Evolutionary conservation across 2,113 vertebrate genomes (phyloP).

Genomic region (Lycocorax pyrrhopterus): DNA sequence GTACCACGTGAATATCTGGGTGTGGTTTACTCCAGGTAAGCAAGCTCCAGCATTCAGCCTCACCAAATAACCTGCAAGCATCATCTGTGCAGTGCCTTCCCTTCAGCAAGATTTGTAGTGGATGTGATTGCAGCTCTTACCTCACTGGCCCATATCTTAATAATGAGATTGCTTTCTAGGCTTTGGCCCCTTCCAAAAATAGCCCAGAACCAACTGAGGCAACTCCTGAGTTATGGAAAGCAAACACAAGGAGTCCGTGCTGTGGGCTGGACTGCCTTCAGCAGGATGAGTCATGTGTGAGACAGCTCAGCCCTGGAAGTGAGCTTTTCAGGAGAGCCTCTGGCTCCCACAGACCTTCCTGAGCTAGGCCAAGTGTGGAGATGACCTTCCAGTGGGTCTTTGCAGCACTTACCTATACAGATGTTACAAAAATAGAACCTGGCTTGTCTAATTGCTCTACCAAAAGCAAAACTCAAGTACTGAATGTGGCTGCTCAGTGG

Average conservation of each 20-base stretch:
- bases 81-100: background rate
- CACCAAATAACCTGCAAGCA: background rate
- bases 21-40: background rate
- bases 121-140: background rate
- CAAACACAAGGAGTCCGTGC: background rate
- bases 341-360: background rate
- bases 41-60: background rate
- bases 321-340: background rate
- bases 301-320: background rate
- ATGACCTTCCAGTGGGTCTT: background rate
- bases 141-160: background rate
- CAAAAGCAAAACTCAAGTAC: background rate
- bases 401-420: background rate
- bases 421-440: background rate
- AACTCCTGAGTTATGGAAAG: background rate
- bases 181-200: background rate
- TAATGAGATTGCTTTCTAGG: background rate
- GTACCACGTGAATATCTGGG: background rate
- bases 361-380: background rate
- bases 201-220: background rate
- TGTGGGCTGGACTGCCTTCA: background rate
- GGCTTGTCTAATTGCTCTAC: background rate
- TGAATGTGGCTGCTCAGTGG: background rate
- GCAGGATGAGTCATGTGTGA: background rate
- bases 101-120: background rate